Percentiles rank a stretch among this genome's conserved stretches.
phyloP scores from a whole-genome alignment of 2,113 vertebrate genomes.

The Leucopsar rothschildi region DNA sequence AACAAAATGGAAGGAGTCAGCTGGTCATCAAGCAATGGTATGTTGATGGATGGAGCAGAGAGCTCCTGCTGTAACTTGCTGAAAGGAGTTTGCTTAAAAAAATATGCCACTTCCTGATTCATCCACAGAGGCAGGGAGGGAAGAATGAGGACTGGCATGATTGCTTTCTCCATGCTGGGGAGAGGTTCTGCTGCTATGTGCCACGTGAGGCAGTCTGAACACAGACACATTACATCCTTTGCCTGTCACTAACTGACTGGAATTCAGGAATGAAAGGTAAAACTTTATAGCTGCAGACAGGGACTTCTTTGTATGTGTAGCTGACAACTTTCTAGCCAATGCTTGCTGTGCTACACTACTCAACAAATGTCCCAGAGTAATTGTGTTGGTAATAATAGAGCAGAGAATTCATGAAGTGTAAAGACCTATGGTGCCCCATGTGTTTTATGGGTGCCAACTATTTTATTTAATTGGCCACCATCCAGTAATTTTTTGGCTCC shows the following conservation, averaged over 20 bases:
- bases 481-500: conserved; percentile 36
- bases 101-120: background rate
- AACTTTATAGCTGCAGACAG: background rate
- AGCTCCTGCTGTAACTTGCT: background rate
- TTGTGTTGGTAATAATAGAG: conserved; percentile 21
- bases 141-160: background rate
- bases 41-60: background rate
- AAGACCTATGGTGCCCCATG: background rate
- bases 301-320: background rate
- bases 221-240: background rate
- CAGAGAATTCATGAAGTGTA: conserved; percentile 21
- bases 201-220: background rate
- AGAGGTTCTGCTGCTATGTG: background rate
- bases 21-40: background rate
- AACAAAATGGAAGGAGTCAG: background rate
- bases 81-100: background rate
- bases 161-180: no score
- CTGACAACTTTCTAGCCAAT: background rate
- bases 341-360: background rate
- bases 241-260: background rate
- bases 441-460: background rate
- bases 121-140: background rate
- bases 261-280: background rate
- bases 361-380: background rate
- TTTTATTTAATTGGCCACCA: conserved; percentile 27